Conservation (phyloP, 1,140 invertebrate species). For the Oscheius sp. region DNA sequence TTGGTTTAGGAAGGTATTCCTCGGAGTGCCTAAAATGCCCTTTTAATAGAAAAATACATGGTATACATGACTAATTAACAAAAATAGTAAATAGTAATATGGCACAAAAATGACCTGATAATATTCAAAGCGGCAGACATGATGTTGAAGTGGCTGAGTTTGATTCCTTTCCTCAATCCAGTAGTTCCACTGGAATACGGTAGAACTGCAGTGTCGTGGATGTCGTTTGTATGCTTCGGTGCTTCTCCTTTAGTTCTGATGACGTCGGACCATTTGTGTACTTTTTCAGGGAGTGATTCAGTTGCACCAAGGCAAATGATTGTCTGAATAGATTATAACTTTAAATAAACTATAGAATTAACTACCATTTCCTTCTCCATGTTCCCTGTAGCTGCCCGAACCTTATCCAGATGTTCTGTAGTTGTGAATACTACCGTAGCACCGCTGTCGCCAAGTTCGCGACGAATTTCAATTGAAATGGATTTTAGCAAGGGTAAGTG, state of each 20-base stretch:
- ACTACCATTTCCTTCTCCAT: background rate
- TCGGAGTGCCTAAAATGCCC: background rate
- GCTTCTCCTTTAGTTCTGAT: background rate
- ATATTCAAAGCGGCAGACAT: too few species aligned
- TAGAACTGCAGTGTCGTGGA: slow-evolving; percentile 35
- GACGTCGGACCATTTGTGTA: slow-evolving; percentile 21
- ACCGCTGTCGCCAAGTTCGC: slow-evolving; percentile 33
- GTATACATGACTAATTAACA: too few species aligned
- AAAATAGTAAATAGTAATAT: too few species aligned
- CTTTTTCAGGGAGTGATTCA: background rate
- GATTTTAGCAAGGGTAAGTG: background rate
- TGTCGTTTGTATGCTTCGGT: background rate
- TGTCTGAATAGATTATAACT: slow-evolving; percentile 20
- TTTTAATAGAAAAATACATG: background rate
- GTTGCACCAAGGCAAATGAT: slow-evolving; percentile 15
- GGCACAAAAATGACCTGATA: too few species aligned
- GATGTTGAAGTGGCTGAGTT: slow-evolving; percentile 65
- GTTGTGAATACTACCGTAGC: slow-evolving; percentile 29
- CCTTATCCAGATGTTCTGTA: slow-evolving; percentile 7
- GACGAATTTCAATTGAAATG: slow-evolving; percentile 37
- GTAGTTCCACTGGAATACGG: slow-evolving; percentile 62
- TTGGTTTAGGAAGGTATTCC: background rate
- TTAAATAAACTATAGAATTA: slow-evolving; percentile 17
- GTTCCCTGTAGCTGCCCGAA: background rate
- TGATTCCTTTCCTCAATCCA: slow-evolving; percentile 65